Evolutionary conservation across 1,140 invertebrate genomes (phyloP), one percentile per base, ranked within the genome.

Genomic region (Cherax destructor): DNA sequence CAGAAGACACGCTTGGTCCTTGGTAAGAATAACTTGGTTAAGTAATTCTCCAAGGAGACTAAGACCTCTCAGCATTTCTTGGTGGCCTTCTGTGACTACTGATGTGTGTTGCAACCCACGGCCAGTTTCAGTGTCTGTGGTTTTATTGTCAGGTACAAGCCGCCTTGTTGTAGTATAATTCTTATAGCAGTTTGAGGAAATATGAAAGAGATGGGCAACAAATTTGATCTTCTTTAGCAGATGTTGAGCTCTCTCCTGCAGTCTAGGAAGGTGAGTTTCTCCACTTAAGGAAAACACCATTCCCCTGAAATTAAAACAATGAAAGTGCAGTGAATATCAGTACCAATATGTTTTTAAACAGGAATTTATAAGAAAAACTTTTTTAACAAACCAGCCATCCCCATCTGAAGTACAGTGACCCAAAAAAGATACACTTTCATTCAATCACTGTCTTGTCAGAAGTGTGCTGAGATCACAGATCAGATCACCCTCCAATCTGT

Each of bases 171-270:
- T 65, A 41, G 72, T 30, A 5, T 6, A 11, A 74, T 4, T 10
- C 47, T 41, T 83, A 7, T 83, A 47, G 69, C 52, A 69, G 61
- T 24, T 21, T 52, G 52, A 10, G n/a, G 85, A 41, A 21, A 87
- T n/a, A 18, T 87, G 52, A 74, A 83, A 91, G 1, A 91, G 18
- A 10, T 77, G 47, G 21, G 89, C 83, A 49, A 91, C 56, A 86
- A 86, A 91, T 41, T 47, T 91, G 21, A 91, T 79, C 52, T 85
- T 91, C 76, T 79, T 91, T 52, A 91, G 11, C 21, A 85, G 74
- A 41, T 50, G 76, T 52, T 86, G 83, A 13, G 83, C 83, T 65
- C 83, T 91, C 24, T 85, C 49, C 13, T 79, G 89, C 41, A 91
- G 76, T n/a, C n/a, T 74, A 4, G 74, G n/a, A 49, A 91, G 76